Evolutionary conservation across 2,113 vertebrate genomes (phyloP).

Genomic region (Poicephalus meyeri): DNA sequence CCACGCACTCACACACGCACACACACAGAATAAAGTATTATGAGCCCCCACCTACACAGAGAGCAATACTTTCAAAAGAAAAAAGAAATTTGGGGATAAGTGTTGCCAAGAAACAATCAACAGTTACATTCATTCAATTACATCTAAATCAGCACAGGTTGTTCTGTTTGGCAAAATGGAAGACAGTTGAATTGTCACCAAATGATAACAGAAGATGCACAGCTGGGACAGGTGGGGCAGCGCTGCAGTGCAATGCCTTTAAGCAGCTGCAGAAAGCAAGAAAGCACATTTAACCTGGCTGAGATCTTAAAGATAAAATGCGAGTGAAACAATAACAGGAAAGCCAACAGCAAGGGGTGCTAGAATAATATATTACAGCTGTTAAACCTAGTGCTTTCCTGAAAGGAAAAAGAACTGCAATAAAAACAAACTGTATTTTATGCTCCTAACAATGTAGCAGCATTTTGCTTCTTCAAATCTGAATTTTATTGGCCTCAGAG

Average conservation of each 20-base stretch:
- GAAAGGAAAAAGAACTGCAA: conserved; percentile 76
- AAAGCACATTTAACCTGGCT: conserved; percentile 50
- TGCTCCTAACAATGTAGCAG: conserved; percentile 69
- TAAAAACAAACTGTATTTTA: conserved; percentile 78
- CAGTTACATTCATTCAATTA: neutral
- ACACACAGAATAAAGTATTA: neutral
- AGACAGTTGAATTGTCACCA: neutral
- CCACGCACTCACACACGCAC: neutral
- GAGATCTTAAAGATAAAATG: conserved; percentile 68
- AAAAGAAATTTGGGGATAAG: neutral
- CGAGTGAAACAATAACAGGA: conserved; percentile 81
- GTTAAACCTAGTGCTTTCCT: conserved; percentile 77
- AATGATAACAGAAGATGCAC: neutral
- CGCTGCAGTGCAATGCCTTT: neutral
- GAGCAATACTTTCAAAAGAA: neutral
- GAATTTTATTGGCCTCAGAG: conserved; percentile 71
- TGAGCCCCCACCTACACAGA: neutral
- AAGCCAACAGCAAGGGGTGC: conserved; percentile 72
- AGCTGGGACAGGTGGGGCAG: neutral
- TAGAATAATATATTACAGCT: conserved; percentile 73
- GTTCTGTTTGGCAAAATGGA: neutral
- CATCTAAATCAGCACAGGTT: neutral
- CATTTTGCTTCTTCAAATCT: conserved; percentile 63
- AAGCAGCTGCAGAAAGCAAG: conserved; percentile 47
- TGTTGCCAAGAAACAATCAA: neutral